Conservation (phyloP, 2,888 invertebrate species). For the Pedicia rivosa region DNA sequence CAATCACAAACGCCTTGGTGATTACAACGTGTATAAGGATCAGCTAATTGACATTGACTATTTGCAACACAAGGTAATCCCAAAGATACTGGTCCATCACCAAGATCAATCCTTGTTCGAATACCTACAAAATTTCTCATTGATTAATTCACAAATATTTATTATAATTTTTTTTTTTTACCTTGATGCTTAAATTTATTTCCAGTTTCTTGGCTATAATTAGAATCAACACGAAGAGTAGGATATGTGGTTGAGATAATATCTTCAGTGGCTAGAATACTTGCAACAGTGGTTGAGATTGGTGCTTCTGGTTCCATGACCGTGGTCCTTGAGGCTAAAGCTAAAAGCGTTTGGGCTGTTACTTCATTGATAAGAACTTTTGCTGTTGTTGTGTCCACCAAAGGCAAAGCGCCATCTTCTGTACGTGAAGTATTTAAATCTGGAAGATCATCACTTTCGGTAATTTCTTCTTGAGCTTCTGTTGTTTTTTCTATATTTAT, state of each 20-base stretch:
- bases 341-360: conserved; percentile 29
- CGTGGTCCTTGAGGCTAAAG: conserved; percentile 30
- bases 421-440: too few relatives aligned
- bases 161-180: too few relatives aligned
- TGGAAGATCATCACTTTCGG: background rate
- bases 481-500: conserved; percentile 1
- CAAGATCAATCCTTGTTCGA: conserved; percentile 29
- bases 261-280: conserved; percentile 16
- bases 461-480: conserved; percentile 2
- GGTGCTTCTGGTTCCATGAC: conserved; percentile 33
- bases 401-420: too few relatives aligned
- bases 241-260: conserved; percentile 11
- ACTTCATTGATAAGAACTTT: conserved; percentile 8
- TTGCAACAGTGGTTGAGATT: conserved; percentile 21
- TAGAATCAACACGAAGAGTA: conserved; percentile 11
- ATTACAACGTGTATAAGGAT: conserved; percentile 58
- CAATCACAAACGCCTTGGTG: conserved; percentile 51
- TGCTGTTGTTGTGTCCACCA: background rate
- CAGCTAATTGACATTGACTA: conserved; percentile 64
- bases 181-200: background rate
- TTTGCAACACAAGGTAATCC: conserved; percentile 61
- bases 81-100: conserved; percentile 43
- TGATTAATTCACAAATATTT: background rate
- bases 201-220: too few relatives aligned
- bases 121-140: conserved; percentile 17